Base-by-base conservation (phyloP, 53 echinoderm and acorn worm species). In the Paracentrotus lividus region DNA sequence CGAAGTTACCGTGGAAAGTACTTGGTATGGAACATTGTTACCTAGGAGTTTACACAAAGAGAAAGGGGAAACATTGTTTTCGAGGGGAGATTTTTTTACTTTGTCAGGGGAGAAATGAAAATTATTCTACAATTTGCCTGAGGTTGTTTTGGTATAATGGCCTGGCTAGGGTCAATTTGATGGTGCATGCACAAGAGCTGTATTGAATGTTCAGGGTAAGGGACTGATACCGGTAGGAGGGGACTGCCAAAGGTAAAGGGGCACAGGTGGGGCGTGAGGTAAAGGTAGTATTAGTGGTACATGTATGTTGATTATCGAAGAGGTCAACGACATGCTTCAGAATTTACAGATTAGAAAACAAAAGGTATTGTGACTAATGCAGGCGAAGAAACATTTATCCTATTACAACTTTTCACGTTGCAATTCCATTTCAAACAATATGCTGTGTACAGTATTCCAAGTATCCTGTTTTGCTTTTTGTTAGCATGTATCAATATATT, bases 111-210 rank as follows among this genome's bases (percentile, higher is more conserved):
- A 36, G 47, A 81, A 47, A 81, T 81, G 81, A 81, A 81, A 81
- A 47, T 45, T 81, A 81, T 81, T 81, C 27, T n/a, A 81, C 20
- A 81, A 47, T 45, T 81, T 44, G 81, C 81, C 81, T 47, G 47
- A 27, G 81, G 81, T 81, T 81, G 81, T 81, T 81, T 81, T 45
- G 81, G 81, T 81, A 81, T 81, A 81, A 81, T 81, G 49, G 81
- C 24, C 44, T 15, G 81, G 81, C 47, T 12, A 49, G 27, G 81
- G 81, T 81, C 81, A 81, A 47, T 44, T 24, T 81, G 47, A 14
- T 45, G 47, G 47, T 47, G 81, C 26, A n/a, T 47, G 81, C 45
- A 81, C 47, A 72, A 26, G 45, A 45, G 81, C 47, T 49, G n/a
- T 47, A 26, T 81, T 81, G 44, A 45, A 81, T 1, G 16, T 2